A percentile compares a stretch with the other conserved stretches of the same genome.
These are phyloP conservation scores for Astreopora myriophthalma DNA, from an alignment of 64 coral and sea anemone genomes.

Conservation along the genomic window DNA sequence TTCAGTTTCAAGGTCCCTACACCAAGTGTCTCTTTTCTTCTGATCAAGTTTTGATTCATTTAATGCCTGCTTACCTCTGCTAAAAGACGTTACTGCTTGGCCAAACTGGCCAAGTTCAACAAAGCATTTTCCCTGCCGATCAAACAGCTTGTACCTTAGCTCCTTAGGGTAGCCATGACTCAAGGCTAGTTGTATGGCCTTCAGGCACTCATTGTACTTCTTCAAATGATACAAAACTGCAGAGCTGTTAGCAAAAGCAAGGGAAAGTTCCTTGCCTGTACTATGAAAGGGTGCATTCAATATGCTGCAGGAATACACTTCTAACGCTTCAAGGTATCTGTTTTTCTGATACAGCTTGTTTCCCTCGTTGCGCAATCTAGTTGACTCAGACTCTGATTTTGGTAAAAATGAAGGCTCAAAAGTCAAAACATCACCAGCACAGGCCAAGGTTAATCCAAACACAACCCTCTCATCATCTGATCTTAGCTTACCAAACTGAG, in stretches of 20 bases:
- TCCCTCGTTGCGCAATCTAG: constrained; percentile 72
- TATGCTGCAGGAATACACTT: constrained; percentile 72
- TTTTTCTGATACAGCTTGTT: constrained; percentile 83
- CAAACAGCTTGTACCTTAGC: constrained; percentile 79
- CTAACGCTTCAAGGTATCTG: constrained; percentile 58
- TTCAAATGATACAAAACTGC: constrained; percentile 77
- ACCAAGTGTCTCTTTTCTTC: constrained; percentile 49
- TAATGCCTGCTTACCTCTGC: constrained; percentile 54
- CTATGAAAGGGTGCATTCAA: constrained; percentile 47
- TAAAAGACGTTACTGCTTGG: constrained; percentile 49
- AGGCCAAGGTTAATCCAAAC: constrained; percentile 56
- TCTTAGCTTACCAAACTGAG: constrained; percentile 57
- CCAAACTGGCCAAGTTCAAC: constrained; percentile 16
- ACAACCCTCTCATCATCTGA: constrained; percentile 79
- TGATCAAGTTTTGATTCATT: constrained; percentile 59
- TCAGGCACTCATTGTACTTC: constrained; percentile 54
- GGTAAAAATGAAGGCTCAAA: constrained; percentile 31
- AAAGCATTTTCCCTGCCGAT: constrained; percentile 84
- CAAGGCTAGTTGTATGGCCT: constrained; percentile 72
- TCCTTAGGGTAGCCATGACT: constrained; percentile 65
- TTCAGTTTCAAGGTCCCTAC: constrained; percentile 70
- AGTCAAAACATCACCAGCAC: constrained; percentile 61
- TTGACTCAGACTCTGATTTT: constrained; percentile 67
- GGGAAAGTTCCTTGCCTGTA: constrained; percentile 58
- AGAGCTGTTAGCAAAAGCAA: constrained; percentile 94